These are phyloP conservation scores for Drosophila suboccidentalis DNA, from an alignment of 2,888 invertebrate species.

Conservation along the genomic window DNA sequence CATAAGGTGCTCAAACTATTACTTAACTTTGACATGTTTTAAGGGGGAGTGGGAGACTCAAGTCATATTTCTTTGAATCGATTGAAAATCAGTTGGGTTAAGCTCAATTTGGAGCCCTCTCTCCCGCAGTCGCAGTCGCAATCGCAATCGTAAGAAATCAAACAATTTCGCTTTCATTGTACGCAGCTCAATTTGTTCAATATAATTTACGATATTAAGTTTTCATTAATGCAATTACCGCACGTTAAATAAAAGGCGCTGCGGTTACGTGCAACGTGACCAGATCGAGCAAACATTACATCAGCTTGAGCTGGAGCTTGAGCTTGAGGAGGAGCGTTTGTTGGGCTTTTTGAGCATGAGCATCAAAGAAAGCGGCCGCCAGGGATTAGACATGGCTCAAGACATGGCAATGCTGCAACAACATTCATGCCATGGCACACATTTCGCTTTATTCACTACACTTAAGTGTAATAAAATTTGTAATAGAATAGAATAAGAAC, in stretches of 20 bases:
- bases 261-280: slow-evolving; percentile 77
- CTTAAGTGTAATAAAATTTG: slow-evolving; percentile 75
- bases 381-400: slow-evolving; percentile 70
- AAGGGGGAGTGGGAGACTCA: background rate
- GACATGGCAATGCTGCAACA: slow-evolving; percentile 23
- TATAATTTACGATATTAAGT: slow-evolving; percentile 78
- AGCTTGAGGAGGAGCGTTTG: slow-evolving; percentile 42
- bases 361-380: slow-evolving; percentile 68
- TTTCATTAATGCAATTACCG: slow-evolving; percentile 78
- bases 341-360: slow-evolving; percentile 29
- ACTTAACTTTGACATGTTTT: slow-evolving; percentile 49
- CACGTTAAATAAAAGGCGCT: slow-evolving; percentile 79
- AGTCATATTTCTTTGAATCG: slow-evolving; percentile 36
- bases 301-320: slow-evolving; percentile 43
- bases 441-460: slow-evolving; percentile 68
- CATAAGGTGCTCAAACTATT: background rate
- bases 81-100: slow-evolving; percentile 51
- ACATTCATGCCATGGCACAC: slow-evolving; percentile 61
- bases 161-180: slow-evolving; percentile 78
- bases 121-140: slow-evolving; percentile 27
- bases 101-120: slow-evolving; percentile 28
- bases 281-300: slow-evolving; percentile 78
- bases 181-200: slow-evolving; percentile 79
- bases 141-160: slow-evolving; percentile 60
- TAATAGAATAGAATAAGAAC: slow-evolving; percentile 69